A percentile compares a stretch with the other conserved stretches of the same genome.
Evolutionary conservation across 1,140 invertebrate genomes (phyloP).

Genomic region (Diorhabda carinulata): DNA sequence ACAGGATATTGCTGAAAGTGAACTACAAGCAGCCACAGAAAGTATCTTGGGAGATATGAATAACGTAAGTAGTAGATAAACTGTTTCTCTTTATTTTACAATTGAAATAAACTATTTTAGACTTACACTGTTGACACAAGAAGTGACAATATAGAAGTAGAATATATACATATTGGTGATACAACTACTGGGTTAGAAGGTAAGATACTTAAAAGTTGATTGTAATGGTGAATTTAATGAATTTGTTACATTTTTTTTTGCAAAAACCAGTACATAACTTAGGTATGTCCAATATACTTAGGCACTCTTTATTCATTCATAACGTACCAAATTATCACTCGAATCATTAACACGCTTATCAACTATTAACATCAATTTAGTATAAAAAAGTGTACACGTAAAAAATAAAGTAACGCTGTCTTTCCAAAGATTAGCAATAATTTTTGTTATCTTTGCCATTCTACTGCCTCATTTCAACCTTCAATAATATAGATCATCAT

Average conservation of each 20-base stretch:
- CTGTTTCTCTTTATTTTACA: neutral
- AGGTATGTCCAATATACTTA: neutral
- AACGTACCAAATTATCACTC: too few relatives aligned
- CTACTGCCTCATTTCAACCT: too few relatives aligned
- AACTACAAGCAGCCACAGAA: conserved; percentile 45
- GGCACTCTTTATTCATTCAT: too few relatives aligned
- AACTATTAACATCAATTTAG: too few relatives aligned
- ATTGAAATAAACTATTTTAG: neutral
- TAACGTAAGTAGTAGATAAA: conserved; percentile 12
- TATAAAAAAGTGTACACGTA: too few relatives aligned
- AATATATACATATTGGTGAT: conserved; percentile 43
- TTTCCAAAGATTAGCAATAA: too few relatives aligned
- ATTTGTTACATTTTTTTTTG: neutral
- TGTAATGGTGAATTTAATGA: neutral
- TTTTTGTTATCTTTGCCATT: too few relatives aligned
- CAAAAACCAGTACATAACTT: neutral
- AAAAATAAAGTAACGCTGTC: too few relatives aligned
- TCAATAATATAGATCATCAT: too few relatives aligned
- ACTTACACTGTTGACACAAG: conserved; percentile 4
- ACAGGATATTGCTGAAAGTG: conserved; percentile 38
- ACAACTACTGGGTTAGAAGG: conserved; percentile 39
- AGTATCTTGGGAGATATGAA: conserved; percentile 42
- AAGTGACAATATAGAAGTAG: conserved; percentile 34
- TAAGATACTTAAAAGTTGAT: conserved; percentile 17
- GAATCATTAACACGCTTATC: too few relatives aligned